phyloP scores from a whole-genome alignment of 2,113 vertebrate species.

The Athene noctua region DNA sequence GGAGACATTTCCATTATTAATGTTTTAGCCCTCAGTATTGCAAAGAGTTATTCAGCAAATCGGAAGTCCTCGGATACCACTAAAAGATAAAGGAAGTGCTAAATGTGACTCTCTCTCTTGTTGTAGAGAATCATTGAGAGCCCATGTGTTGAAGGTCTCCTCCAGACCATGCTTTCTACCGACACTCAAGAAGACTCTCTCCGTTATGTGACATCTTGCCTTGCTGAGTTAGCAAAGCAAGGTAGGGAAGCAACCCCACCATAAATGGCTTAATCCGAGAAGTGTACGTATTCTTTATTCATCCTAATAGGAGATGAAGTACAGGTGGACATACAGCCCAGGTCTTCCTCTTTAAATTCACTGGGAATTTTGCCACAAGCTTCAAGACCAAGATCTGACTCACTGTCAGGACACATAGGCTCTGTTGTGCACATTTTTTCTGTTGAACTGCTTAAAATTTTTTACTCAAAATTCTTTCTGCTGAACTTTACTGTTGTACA shows the following conservation, averaged over 20 bases:
- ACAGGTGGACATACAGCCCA: neutral
- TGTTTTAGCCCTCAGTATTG: neutral
- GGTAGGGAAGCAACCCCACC: slow-evolving; percentile 32
- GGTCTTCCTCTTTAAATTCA: neutral
- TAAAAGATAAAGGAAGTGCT: neutral
- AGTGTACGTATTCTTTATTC: neutral
- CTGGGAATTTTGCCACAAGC: neutral
- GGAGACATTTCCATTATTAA: neutral
- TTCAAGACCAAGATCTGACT: neutral
- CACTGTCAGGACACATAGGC: neutral
- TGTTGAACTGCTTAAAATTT: neutral
- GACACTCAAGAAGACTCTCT: slow-evolving; percentile 55
- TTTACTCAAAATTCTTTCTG: neutral
- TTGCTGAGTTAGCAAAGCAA: slow-evolving; percentile 65
- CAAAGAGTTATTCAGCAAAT: neutral
- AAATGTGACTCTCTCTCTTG: neutral
- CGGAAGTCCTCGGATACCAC: neutral
- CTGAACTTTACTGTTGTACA: neutral
- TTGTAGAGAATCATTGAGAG: slow-evolving; percentile 61
- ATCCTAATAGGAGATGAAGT: neutral
- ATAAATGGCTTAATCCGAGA: neutral
- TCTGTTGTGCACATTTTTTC: neutral
- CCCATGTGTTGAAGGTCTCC: slow-evolving; percentile 54
- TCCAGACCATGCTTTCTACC: slow-evolving; percentile 30
- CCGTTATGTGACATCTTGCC: slow-evolving; percentile 55